A percentile compares a stretch with the other conserved stretches of the same genome.
Evolutionary conservation across 1,140 invertebrate species (phyloP).

Genomic region (Cydia splendana): DNA sequence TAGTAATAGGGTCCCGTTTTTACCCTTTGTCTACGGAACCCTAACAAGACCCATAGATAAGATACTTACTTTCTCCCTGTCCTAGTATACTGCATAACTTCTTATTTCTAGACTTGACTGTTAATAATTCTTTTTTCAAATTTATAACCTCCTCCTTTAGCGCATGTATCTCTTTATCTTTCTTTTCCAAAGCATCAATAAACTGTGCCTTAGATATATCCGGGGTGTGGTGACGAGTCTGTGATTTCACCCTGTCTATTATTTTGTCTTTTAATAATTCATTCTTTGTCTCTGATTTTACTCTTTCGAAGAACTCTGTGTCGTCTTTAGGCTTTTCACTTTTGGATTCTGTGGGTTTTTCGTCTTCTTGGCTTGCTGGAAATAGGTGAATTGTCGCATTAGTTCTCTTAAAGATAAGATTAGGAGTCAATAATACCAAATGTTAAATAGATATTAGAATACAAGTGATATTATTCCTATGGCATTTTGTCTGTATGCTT

Average conservation of each 20-base stretch:
- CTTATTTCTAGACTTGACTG: conserved; percentile 89
- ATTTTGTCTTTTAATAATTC: conserved; percentile 85
- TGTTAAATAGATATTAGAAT: too few relatives aligned
- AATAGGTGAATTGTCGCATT: conserved; percentile 30
- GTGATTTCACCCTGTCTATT: conserved; percentile 72
- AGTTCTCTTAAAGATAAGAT: background rate
- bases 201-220: conserved; percentile 81
- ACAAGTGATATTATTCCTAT: too few relatives aligned
- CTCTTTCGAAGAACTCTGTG: conserved; percentile 84
- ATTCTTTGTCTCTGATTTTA: conserved; percentile 83
- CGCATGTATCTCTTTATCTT: conserved; percentile 83
- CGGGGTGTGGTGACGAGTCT: conserved; percentile 67
- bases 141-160: conserved; percentile 82
- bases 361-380: conserved; percentile 47
- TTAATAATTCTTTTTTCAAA: conserved; percentile 84
- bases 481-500: too few relatives aligned
- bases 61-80: conserved; percentile 88
- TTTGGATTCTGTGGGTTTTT: conserved; percentile 47
- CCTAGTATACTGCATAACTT: conserved; percentile 88
- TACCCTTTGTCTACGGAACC: too few relatives aligned
- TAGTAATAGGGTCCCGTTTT: too few relatives aligned
- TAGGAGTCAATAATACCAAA: too few relatives aligned
- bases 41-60: background rate
- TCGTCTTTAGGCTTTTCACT: conserved; percentile 56
- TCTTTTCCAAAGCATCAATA: conserved; percentile 83